Base-by-base conservation (phyloP, 2,113 vertebrate genomes). In the Chaetodon trifascialis region DNA sequence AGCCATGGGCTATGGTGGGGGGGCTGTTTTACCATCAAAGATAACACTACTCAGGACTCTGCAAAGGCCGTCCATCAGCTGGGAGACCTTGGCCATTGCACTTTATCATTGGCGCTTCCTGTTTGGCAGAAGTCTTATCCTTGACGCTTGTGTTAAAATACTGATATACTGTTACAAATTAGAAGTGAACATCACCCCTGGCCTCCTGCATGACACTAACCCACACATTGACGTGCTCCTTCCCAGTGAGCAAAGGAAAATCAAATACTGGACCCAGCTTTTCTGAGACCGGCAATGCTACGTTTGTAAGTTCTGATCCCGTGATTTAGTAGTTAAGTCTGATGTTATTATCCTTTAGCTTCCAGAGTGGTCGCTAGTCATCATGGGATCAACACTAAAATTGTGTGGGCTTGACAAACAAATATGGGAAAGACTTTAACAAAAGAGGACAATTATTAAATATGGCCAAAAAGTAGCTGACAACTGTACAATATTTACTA, bases 21-120 rank as follows among this genome's bases (percentile, higher is more conserved):
- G 80, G 86, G 73, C 79, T 83, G 62, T 87, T 84, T 83, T 81
- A 87, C 93, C 89, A 87, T 92, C 90, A 91, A 90, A 91, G 91
- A 89, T 88, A 80, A 82, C 73, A 49, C 30, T 1, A 54, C 36
- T 10, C 70, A 54, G 76, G 78, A 74, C 82, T 70, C 49, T 60
- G 74, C 68, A 69, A 63, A 86, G 69, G 72, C 63, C 71, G 80
- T 7, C 11, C 81, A 79, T 88, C 80, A 86, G 21, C 49, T 16
- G 0, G 65, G 44, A 80, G 34, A 68, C 60, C 11, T 73, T 66
- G 42, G 30, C 30, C 30, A 30, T 30, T 30, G 30, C 75, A 86
- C 82, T 86, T 89, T 76, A 89, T 92, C 63, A 70, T 54, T 23
- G 25, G 23, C 80, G 86, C 89, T 92, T 91, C 87, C 88, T 90